Percentiles rank a stretch among this genome's conserved stretches.
phyloP scores from a whole-genome alignment of 2,113 vertebrate species.

The Agapornis roseicollis region DNA sequence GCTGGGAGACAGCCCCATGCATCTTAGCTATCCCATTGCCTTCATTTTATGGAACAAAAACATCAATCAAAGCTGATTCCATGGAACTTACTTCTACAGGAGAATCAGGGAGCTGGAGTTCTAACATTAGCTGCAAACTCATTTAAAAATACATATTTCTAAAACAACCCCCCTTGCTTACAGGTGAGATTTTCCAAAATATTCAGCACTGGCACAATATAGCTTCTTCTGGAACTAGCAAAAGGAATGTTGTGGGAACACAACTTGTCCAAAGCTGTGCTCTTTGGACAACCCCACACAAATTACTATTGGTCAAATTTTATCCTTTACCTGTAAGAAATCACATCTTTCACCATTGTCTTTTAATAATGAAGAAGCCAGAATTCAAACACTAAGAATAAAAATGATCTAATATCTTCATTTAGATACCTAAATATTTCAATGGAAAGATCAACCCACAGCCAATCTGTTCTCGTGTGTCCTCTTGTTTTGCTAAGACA shows the following conservation, averaged over 20 bases:
- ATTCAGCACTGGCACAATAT: background rate
- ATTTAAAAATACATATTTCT: background rate
- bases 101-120: background rate
- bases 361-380: slow-evolving; percentile 43
- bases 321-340: slow-evolving; percentile 29
- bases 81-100: background rate
- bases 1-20: background rate
- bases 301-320: slow-evolving; percentile 36
- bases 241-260: background rate
- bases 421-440: background rate
- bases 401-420: slow-evolving; percentile 4
- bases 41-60: background rate
- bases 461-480: background rate
- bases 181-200: background rate
- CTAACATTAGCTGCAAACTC: background rate
- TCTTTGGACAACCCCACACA: background rate
- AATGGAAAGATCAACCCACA: background rate
- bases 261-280: background rate
- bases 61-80: background rate
- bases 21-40: background rate
- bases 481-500: background rate
- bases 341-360: slow-evolving; percentile 36
- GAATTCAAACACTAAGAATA: slow-evolving; percentile 44
- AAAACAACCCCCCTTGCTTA: background rate
- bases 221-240: background rate